phyloP scores from a whole-genome alignment of 2,888 invertebrate genomes.

The Spodoptera exigua region DNA sequence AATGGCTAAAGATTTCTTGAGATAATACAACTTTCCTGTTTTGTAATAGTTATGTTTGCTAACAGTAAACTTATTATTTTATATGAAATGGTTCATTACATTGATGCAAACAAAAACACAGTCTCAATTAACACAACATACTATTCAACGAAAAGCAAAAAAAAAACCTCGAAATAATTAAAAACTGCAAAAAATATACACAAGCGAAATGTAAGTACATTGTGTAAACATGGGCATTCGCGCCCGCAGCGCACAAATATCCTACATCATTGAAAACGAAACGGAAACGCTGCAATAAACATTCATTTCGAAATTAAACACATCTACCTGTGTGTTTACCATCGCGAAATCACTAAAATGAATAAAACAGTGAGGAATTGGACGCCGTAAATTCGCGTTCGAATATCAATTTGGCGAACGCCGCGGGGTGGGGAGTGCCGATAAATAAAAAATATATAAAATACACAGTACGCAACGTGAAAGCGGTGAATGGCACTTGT shows the following conservation, averaged over 20 bases:
- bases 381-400: conserved; percentile 83
- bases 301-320: conserved; percentile 89
- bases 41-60: no score
- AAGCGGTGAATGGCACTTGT: conserved; percentile 89
- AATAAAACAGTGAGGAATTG: conserved; percentile 88
- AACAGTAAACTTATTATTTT: no score
- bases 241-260: conserved; percentile 54
- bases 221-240: conserved; percentile 66
- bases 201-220: conserved; percentile 61
- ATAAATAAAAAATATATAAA: conserved; percentile 87
- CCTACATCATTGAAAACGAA: conserved; percentile 77
- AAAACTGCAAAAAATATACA: conserved; percentile 55
- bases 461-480: conserved; percentile 86
- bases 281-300: conserved; percentile 87
- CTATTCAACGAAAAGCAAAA: conserved; percentile 20
- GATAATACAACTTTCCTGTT: not conserved
- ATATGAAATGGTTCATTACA: no score
- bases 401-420: conserved; percentile 87
- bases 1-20: no score
- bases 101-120: no score
- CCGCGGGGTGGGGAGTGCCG: conserved; percentile 71
- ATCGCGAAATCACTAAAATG: conserved; percentile 87
- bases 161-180: conserved; percentile 51
- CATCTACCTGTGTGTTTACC: conserved; percentile 87
- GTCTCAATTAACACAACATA: not conserved